Conservation (phyloP, 1,140 invertebrate species). For the Hestina assimilis region DNA sequence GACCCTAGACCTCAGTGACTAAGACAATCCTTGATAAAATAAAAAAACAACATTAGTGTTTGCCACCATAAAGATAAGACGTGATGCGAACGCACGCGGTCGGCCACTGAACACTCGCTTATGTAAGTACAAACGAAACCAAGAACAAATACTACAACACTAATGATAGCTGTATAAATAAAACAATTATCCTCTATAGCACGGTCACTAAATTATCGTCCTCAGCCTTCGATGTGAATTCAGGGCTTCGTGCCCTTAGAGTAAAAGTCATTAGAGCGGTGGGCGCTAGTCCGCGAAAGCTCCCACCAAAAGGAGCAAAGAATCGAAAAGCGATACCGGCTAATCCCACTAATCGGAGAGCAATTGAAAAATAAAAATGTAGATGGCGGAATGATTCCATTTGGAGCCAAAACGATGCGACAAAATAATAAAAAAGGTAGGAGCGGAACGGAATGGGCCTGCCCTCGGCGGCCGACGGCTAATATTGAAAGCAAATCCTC, state of each 20-base stretch:
- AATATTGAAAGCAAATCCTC: slow-evolving; percentile 80
- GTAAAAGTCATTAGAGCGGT: slow-evolving; percentile 45
- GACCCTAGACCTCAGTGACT: slow-evolving; percentile 57
- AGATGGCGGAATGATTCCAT: slow-evolving; percentile 78
- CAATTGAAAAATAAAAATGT: slow-evolving; percentile 81
- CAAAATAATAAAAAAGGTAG: slow-evolving; percentile 78
- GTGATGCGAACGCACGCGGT: slow-evolving; percentile 48
- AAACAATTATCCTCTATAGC: slow-evolving; percentile 54
- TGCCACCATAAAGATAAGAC: slow-evolving; percentile 70
- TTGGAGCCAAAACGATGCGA: slow-evolving; percentile 77
- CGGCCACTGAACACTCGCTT: slow-evolving; percentile 60
- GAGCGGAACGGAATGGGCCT: slow-evolving; percentile 67
- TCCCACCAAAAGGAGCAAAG: slow-evolving; percentile 72
- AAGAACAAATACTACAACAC: slow-evolving; percentile 55
- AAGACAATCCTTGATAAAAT: slow-evolving; percentile 68
- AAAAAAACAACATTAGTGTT: slow-evolving; percentile 66
- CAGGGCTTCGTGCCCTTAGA: slow-evolving; percentile 27
- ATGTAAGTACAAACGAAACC: slow-evolving; percentile 46
- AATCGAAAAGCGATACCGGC: slow-evolving; percentile 72
- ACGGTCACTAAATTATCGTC: slow-evolving; percentile 32
- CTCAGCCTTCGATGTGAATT: slow-evolving; percentile 33
- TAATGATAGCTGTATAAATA: slow-evolving; percentile 61
- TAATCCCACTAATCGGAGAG: slow-evolving; percentile 78
- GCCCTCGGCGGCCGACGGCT: slow-evolving; percentile 70
- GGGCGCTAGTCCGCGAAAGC: slow-evolving; percentile 68